Evolutionary conservation across 2,888 invertebrate species (phyloP), one percentile per base, ranked within the genome.

Genomic region (Calliopum simillimum): DNA sequence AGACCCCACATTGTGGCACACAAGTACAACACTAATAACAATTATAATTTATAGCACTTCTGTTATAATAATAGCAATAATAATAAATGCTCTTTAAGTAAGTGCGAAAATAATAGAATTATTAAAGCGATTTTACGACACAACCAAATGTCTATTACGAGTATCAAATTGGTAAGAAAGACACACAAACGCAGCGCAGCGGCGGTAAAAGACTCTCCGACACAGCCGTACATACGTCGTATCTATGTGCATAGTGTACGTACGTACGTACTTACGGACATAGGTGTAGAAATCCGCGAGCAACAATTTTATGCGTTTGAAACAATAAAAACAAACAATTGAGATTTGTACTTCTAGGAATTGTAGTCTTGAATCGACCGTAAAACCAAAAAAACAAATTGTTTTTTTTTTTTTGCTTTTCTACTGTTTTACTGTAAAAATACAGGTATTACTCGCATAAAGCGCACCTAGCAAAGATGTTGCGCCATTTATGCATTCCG

Each of bases 251-350:
- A 55, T n/a, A 41, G 14, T 14, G 25, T 58, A 59, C 3, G 59
- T 4, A 19, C 44, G 8, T 25, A 25, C 5, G 25, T 25, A 25
- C 5, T 19, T 13, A 21, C 46, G 8, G 33, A 43, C 11, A 13
- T 21, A 43, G 44, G 58, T 58, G 33, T 59, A 14, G 55, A 63
- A 69, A 58, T 69, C 64, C 64, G 69, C 69, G 69, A 69, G 41
- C 33, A 19, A 33, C 21, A 13, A 41, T 59, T 44, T 47, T 53
- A 16, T 19, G n/a, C 21, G 44, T 56, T 55, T 33, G 14, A 64
- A 8, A 69, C 69, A 69, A 69, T 64, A 64, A 69, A 69, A 65
- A 33, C 55, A 14, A 64, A 49, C 58, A 63, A 41, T 63, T 56
- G 33, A 62, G 14, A 13, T 44, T 14, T 47, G 19, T 43, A 67